Evolutionary conservation across 1,140 invertebrate species (phyloP).

Genomic region (Caerostris extrusa): DNA sequence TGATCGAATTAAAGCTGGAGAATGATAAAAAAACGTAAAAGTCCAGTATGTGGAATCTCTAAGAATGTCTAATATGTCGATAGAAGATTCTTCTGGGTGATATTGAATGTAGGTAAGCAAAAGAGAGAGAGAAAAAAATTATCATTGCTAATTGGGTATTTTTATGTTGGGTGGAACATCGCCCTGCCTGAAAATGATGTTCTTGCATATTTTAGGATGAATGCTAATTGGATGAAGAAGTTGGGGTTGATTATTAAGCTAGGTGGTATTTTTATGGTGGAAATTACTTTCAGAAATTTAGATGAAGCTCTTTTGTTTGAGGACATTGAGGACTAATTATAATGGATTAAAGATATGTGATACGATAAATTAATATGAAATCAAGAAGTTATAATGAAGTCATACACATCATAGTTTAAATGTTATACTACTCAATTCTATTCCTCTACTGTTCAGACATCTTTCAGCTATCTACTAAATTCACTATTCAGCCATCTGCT

Average conservation of each 20-base stretch:
- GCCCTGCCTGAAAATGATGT: not conserved
- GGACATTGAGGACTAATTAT: too few relatives aligned
- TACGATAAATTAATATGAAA: too few relatives aligned
- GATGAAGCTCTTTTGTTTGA: not conserved
- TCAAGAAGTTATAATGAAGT: too few relatives aligned
- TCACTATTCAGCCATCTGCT: too few relatives aligned
- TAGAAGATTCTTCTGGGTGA: not conserved
- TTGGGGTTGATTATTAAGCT: not conserved
- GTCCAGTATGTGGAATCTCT: not conserved
- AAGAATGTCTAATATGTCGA: slow-evolving; percentile 17
- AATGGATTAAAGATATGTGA: too few relatives aligned
- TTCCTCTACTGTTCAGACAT: too few relatives aligned
- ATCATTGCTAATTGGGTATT: not conserved
- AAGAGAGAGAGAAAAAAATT: not conserved
- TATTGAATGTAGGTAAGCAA: too few relatives aligned
- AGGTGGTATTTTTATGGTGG: not conserved
- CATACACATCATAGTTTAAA: too few relatives aligned
- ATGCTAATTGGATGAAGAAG: slow-evolving; percentile 23
- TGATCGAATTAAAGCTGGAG: slow-evolving; percentile 15
- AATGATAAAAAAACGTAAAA: not conserved
- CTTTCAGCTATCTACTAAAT: too few relatives aligned
- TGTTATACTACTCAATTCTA: too few relatives aligned
- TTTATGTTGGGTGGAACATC: not conserved
- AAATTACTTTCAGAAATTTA: not conserved
- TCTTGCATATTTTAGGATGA: slow-evolving; percentile 7